phyloP scores from a whole-genome alignment of 2,888 invertebrate genomes.

The Drosophila anceps region DNA sequence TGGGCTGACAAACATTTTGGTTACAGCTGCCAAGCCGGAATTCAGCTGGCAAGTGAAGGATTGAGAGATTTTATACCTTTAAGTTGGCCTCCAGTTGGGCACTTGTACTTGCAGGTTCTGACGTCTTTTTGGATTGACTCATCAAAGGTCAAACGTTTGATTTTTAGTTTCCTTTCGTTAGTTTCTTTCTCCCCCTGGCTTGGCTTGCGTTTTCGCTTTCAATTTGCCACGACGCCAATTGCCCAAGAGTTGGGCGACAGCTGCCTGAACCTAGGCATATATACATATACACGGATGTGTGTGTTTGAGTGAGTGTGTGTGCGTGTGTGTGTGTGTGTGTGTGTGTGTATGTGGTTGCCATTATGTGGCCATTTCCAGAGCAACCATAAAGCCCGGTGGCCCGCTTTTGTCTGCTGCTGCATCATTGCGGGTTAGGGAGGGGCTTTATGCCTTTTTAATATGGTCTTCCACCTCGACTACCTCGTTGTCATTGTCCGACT shows the following conservation, averaged over 20 bases:
- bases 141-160: slow-evolving; percentile 73
- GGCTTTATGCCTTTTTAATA: slow-evolving; percentile 67
- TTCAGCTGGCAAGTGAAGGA: slow-evolving; percentile 25
- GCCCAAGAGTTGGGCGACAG: slow-evolving; percentile 59
- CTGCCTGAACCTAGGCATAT: slow-evolving; percentile 40
- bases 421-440: slow-evolving; percentile 13
- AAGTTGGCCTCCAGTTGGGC: slow-evolving; percentile 31
- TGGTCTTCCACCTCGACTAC: slow-evolving; percentile 69
- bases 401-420: slow-evolving; percentile 61
- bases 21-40: slow-evolving; percentile 50
- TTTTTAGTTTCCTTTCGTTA: slow-evolving; percentile 52
- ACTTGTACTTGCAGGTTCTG: slow-evolving; percentile 35
- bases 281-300: slow-evolving; percentile 4
- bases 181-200: slow-evolving; percentile 18
- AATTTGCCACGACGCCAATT: slow-evolving; percentile 72
- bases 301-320: background rate
- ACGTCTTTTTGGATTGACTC: slow-evolving; percentile 67
- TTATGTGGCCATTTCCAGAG: slow-evolving; percentile 75
- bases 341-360: slow-evolving; percentile 52
- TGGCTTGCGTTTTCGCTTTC: slow-evolving; percentile 69
- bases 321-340: slow-evolving; percentile 22
- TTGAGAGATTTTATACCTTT: slow-evolving; percentile 52
- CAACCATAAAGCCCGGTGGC: slow-evolving; percentile 53
- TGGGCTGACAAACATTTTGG: slow-evolving; percentile 72
- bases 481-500: slow-evolving; percentile 63